phyloP scores from a whole-genome alignment of 64 coral and sea anemone genomes.

The Hydrozoanthus tunicans region DNA sequence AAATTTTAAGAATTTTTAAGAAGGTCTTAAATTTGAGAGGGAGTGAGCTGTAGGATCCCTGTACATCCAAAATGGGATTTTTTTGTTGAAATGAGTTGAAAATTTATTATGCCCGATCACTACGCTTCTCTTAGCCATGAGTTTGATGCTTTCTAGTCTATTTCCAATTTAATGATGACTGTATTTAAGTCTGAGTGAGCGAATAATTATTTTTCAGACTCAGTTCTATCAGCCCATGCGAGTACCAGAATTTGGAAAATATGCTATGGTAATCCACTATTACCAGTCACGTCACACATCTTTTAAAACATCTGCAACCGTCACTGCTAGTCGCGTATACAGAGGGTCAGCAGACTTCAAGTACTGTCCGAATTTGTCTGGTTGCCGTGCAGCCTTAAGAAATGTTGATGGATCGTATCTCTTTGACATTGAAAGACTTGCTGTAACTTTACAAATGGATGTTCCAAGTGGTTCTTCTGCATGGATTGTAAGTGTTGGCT shows the following conservation, averaged over 20 bases:
- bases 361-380: conserved; percentile 89
- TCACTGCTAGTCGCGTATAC: conserved; percentile 68
- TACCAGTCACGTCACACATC: conserved; percentile 87
- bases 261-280: conserved; percentile 88
- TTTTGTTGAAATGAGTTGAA: too few species aligned
- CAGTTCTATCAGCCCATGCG: conserved; percentile 2
- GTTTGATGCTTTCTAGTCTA: too few species aligned
- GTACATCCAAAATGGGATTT: too few species aligned
- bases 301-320: conserved; percentile 55
- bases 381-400: conserved; percentile 73
- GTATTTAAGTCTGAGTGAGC: background rate
- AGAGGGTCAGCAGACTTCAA: conserved; percentile 68
- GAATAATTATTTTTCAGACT: conserved; percentile 57
- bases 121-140: too few species aligned
- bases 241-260: conserved; percentile 64
- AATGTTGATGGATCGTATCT: conserved; percentile 43
- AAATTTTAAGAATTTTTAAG: too few species aligned
- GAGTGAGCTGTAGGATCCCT: too few species aligned
- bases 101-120: too few species aligned
- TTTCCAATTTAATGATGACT: background rate
- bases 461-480: conserved; percentile 70
- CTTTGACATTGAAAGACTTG: conserved; percentile 74
- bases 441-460: conserved; percentile 57
- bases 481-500: conserved; percentile 92
- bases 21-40: too few species aligned